Percentiles rank a stretch among this genome's conserved stretches.
Conservation (phyloP, 2,113 vertebrate species). For the Rostratula benghalensis region DNA sequence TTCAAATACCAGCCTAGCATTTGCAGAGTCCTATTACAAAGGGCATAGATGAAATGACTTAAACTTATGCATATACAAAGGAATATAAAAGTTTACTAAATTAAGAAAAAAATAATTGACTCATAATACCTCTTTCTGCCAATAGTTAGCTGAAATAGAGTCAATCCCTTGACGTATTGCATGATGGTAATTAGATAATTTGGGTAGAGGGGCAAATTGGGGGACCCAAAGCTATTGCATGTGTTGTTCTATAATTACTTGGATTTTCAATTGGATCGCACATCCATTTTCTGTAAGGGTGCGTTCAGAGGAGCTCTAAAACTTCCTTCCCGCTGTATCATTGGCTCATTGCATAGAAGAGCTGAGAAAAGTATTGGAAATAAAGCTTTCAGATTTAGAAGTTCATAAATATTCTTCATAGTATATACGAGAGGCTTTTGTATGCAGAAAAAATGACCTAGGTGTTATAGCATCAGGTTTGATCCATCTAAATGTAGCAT, state of each 20-base stretch:
- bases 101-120: neutral
- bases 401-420: neutral
- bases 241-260: neutral
- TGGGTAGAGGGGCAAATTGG: neutral
- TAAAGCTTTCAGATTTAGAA: neutral
- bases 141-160: neutral
- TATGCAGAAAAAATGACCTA: neutral
- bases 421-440: neutral
- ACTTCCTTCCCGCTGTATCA: neutral
- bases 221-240: neutral
- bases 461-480: neutral
- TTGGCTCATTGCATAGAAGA: neutral
- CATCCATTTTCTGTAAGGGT: neutral
- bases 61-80: neutral
- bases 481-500: neutral
- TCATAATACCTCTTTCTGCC: neutral
- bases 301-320: neutral
- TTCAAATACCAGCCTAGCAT: neutral
- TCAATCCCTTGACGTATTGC: neutral
- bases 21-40: neutral
- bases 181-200: neutral
- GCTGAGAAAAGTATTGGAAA: neutral
- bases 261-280: neutral
- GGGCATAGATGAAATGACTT: neutral
- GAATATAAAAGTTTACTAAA: neutral